Evolutionary conservation across 1,140 invertebrate species (phyloP), one percentile per base, ranked within the genome.

Genomic region (Drosophila orena): DNA sequence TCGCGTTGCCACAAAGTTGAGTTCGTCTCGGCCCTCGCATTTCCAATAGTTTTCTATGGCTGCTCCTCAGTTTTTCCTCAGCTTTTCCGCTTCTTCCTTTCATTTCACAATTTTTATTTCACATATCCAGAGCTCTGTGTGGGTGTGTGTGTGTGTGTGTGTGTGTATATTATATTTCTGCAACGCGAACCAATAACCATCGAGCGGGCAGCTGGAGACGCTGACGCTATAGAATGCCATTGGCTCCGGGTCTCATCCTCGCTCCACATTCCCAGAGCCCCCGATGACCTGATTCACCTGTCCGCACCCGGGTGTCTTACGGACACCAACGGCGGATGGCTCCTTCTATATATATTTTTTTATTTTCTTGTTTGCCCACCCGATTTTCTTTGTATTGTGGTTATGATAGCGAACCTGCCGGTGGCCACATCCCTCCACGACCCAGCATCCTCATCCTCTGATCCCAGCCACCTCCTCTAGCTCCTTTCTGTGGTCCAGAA

Each of bases 161-260:
- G 22, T 55, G 60, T 81, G 64, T 85, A 78, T 85, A 78, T 89
- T 84, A 88, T 88, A 83, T 84, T 85, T 85, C 89, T 90, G 86
- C 86, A 79, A 79, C 81, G 85, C 86, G 85, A 90, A 90, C 85
- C 85, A 90, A 90, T 90, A 90, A 90, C 86, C 85, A 90, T 85
- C 81, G 81, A 90, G 74, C 75, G 78, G 86, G 76, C 86, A 86
- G 79, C 64, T 74, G 77, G 77, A 80, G 77, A 80, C 64, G 64
- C 62, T 53, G 64, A 77, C 66, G 53, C 65, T 86, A 73, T 72
- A 77, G 76, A 73, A 79, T 85, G 86, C 85, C 86, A 90, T 90
- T 90, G 85, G 85, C 61, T 81, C 83, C 35, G 64, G 66, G 49
- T 56, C 66, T 35, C 66, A 70, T 72, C 65, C 73, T 81, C 61